A percentile compares a stretch with the other conserved stretches of the same genome.
Evolutionary conservation across 1,140 invertebrate genomes (phyloP).

Genomic region (Mercenaria mercenaria): DNA sequence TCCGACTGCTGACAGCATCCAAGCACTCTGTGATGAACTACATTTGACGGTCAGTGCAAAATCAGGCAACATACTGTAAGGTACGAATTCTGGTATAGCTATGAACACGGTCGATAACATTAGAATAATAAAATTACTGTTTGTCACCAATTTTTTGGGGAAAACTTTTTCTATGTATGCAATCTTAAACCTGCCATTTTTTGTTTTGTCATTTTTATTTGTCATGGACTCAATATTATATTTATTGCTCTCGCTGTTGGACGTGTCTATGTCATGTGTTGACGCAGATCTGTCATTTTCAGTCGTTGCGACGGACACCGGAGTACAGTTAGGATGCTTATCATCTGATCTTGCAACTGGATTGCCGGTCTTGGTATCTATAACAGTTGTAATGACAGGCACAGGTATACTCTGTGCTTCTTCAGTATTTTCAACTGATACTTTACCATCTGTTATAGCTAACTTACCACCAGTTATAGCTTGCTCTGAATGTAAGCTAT

Average conservation of each 20-base stretch:
- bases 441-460: too few relatives aligned
- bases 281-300: too few relatives aligned
- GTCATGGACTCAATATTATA: neutral
- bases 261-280: neutral
- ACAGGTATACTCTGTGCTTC: too few relatives aligned
- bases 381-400: too few relatives aligned
- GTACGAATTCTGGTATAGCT: conserved; percentile 16
- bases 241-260: neutral
- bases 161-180: conserved; percentile 6
- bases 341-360: too few relatives aligned
- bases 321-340: too few relatives aligned
- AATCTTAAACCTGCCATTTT: conserved; percentile 6
- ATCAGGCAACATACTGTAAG: conserved; percentile 40
- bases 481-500: too few relatives aligned
- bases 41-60: neutral
- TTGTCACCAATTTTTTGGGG: conserved; percentile 15
- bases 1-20: conserved; percentile 8
- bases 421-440: too few relatives aligned
- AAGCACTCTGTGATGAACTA: neutral
- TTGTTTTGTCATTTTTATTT: neutral
- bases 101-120: neutral
- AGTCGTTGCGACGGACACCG: too few relatives aligned
- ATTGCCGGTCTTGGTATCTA: too few relatives aligned
- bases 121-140: conserved; percentile 33
- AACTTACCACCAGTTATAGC: too few relatives aligned